Evolutionary conservation across 1,140 invertebrate genomes (phyloP).

Genomic region (Drosophila funebris): DNA sequence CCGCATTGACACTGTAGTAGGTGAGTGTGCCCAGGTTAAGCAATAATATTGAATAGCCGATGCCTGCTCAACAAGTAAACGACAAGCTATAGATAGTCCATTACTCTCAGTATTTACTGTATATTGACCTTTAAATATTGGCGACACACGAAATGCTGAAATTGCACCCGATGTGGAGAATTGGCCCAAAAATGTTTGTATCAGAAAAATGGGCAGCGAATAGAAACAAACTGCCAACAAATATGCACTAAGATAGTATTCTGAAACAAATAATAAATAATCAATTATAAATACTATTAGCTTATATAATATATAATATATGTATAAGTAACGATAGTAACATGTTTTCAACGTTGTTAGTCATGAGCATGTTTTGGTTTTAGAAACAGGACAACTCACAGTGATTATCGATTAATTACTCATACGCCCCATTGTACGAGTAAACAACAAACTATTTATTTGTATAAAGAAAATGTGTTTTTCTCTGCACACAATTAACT

Average conservation of each 20-base stretch:
- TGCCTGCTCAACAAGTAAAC: constrained; percentile 46
- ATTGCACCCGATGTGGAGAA: constrained; percentile 76
- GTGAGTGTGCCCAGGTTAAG: constrained; percentile 71
- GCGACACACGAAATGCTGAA: constrained; percentile 79
- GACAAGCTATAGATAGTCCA: background rate
- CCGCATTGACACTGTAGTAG: constrained; percentile 71
- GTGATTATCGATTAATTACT: background rate
- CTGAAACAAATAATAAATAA: constrained; percentile 35
- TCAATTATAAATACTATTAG: background rate
- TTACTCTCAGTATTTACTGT: background rate
- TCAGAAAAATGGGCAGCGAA: constrained; percentile 74
- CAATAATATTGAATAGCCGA: constrained; percentile 74
- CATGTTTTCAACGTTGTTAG: background rate
- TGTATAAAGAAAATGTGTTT: background rate
- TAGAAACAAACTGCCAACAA: constrained; percentile 68
- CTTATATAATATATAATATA: background rate
- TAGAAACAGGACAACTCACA: background rate
- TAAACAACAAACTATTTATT: background rate
- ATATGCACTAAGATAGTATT: constrained; percentile 63
- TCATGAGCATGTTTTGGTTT: background rate
- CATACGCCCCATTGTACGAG: no score
- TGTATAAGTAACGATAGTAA: background rate
- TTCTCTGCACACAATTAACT: background rate
- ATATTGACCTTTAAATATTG: constrained; percentile 75
- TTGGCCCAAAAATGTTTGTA: constrained; percentile 81